phyloP scores from a whole-genome alignment of 2,797 vertebrate species.

The Salarias fasciatus region DNA sequence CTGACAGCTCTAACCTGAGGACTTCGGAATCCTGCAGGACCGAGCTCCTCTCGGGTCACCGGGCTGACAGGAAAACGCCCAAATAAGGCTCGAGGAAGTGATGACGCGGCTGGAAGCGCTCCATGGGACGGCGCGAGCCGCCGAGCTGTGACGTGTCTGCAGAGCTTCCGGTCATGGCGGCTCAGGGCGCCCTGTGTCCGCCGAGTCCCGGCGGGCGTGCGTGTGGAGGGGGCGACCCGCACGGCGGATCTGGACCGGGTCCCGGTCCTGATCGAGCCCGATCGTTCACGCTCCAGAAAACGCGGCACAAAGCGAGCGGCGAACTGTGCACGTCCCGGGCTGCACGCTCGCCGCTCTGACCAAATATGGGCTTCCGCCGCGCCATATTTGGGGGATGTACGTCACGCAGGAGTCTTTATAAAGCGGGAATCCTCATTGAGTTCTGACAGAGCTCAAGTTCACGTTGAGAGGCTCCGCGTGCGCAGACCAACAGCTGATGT shows the following conservation, averaged over 20 bases:
- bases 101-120: conserved; percentile 40
- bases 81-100: conserved; percentile 66
- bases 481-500: conserved; percentile 28
- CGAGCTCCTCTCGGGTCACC: conserved; percentile 12
- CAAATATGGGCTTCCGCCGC: conserved; percentile 94
- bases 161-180: conserved; percentile 79
- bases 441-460: conserved; percentile 62
- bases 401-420: conserved; percentile 89
- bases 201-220: background rate
- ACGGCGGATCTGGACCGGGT: background rate
- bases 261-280: conserved; percentile 6
- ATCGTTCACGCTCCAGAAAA: conserved; percentile 64
- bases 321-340: background rate
- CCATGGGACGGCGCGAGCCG: conserved; percentile 48
- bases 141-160: conserved; percentile 73
- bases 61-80: conserved; percentile 59
- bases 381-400: conserved; percentile 92
- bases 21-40: background rate
- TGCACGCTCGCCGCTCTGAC: conserved; percentile 76
- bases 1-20: too few species aligned
- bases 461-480: conserved; percentile 38
- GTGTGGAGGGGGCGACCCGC: background rate
- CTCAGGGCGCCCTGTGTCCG: conserved; percentile 9
- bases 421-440: conserved; percentile 76
- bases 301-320: background rate